Conservation (phyloP, 2,888 invertebrate genomes). For the Drosophila paracracens region DNA sequence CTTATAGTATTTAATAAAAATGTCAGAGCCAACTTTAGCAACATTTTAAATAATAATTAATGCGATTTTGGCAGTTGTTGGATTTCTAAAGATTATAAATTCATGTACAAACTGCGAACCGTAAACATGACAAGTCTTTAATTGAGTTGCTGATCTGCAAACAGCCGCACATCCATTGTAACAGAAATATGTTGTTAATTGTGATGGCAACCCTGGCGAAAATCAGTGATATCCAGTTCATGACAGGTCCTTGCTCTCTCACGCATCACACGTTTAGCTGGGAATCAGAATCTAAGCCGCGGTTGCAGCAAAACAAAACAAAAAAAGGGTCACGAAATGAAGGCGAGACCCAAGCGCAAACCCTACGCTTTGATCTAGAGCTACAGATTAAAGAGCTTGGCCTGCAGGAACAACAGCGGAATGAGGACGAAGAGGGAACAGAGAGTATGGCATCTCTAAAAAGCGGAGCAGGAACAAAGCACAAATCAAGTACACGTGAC, state of each 20-base stretch:
- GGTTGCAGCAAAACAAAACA: conserved; percentile 17
- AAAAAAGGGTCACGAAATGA: conserved; percentile 55
- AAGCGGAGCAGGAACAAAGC: conserved; percentile 60
- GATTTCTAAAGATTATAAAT: not conserved
- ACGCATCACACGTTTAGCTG: conserved; percentile 36
- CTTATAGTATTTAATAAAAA: conserved; percentile 29
- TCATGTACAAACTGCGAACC: not conserved
- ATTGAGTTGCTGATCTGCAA: not conserved
- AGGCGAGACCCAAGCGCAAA: conserved; percentile 51
- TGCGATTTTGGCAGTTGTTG: not conserved
- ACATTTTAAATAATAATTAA: not conserved
- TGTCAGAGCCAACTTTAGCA: not conserved
- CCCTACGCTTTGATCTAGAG: conserved; percentile 65
- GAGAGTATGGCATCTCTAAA: conserved; percentile 16
- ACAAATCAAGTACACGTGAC: conserved; percentile 78
- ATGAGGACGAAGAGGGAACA: not conserved
- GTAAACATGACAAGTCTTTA: not conserved
- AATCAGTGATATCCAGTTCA: conserved; percentile 64
- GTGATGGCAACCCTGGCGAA: conserved; percentile 33
- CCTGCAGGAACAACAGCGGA: conserved; percentile 21
- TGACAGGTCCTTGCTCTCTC: conserved; percentile 74
- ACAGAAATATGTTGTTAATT: not conserved
- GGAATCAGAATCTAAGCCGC: conserved; percentile 44
- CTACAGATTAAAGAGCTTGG: conserved; percentile 58
- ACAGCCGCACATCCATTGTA: not conserved